Evolutionary conservation across 2,888 invertebrate genomes (phyloP).

Genomic region (Tenthredo notha): DNA sequence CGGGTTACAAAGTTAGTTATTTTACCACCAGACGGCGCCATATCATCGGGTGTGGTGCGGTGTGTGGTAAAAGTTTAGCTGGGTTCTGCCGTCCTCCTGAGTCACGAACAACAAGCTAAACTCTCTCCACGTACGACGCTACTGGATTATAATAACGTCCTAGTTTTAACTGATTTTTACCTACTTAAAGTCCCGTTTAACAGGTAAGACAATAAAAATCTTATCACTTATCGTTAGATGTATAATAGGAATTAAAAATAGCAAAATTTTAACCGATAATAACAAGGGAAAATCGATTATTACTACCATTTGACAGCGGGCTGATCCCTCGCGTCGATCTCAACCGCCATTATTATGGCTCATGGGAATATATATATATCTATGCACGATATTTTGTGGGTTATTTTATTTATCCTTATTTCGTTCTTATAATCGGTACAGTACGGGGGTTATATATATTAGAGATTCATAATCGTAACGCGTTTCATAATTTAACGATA

Average conservation of each 20-base stretch:
- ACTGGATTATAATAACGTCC: background rate
- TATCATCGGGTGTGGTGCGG: conserved; percentile 67
- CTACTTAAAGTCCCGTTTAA: background rate
- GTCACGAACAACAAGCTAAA: conserved; percentile 30
- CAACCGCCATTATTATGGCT: conserved; percentile 50
- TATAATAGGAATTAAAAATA: background rate
- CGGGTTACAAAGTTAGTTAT: background rate
- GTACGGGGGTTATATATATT: too few species aligned
- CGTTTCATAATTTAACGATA: background rate
- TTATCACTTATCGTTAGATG: background rate
- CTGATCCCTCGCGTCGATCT: conserved; percentile 1
- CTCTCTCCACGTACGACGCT: conserved; percentile 14
- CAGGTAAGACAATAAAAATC: background rate
- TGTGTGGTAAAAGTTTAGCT: conserved; percentile 45
- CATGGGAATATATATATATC: conserved; percentile 1
- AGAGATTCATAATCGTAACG: background rate
- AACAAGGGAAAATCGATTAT: background rate
- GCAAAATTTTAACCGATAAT: background rate
- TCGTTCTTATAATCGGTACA: background rate
- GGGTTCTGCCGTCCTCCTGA: conserved; percentile 6
- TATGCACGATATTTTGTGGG: background rate
- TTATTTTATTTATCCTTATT: background rate
- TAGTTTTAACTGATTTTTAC: background rate
- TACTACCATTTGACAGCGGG: conserved; percentile 49
- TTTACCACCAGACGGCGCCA: conserved; percentile 60